Evolutionary conservation across 2,888 invertebrate genomes (phyloP), one percentile per base, ranked within the genome.

Genomic region (Eugnorisma glareosa): DNA sequence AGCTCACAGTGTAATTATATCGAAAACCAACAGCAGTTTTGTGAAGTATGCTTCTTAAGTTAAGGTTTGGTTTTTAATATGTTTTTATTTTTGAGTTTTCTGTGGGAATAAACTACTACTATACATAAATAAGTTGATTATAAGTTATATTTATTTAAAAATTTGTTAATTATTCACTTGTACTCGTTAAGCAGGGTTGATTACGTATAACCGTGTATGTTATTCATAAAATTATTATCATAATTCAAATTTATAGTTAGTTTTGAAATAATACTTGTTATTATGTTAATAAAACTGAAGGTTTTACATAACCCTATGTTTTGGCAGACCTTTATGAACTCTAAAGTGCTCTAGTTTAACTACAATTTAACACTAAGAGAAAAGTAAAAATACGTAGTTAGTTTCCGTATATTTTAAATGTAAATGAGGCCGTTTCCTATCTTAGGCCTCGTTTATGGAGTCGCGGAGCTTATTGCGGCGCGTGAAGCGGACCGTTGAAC

Each of bases 361-460:
- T 48, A 31, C 2, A 2, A 57, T 24, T 48, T 8, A 37, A 7
- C 6, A 43, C 8, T 40, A 15, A 64, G 18, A n/a, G 24, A 35
- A 79, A 45, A 40, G 51, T 69, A 21, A 37, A 68, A 70, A 28
- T 35, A 64, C 68, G 66, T 59, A 67, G 57, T n/a, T 68, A 45
- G 37, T 77, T 37, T 64, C n/a, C 63, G 63, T 45, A 82, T 54
- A 31, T 54, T 68, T 45, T 15, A 24, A 82, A 67, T 82, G 48
- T 57, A 68, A 54, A 79, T 79, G 82, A 76, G 79, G 79, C 67
- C 82, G 72, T 83, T 80, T 73, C 67, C 76, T 82, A 82, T 75
- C 79, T 76, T 82, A 79, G 79, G 82, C 63, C 82, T 68, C 24
- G 76, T 82, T 79, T 76, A 72, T 72, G 67, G 68, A 78, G 71